These are phyloP conservation scores for Bombus superbus DNA, from an alignment of 1,140 invertebrate genomes.

Conservation along the genomic window DNA sequence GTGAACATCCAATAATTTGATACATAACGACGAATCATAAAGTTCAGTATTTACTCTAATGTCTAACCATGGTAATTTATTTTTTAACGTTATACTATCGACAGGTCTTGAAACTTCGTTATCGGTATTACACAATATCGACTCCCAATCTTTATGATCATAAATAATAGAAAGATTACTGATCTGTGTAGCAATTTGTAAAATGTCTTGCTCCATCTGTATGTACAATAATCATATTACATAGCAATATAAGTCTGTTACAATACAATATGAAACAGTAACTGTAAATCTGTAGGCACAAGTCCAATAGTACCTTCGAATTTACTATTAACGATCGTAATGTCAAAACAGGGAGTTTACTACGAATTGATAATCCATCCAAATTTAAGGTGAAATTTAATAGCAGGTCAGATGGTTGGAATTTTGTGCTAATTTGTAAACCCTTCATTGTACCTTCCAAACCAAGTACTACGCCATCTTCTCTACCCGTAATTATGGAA, in stretches of 20 bases:
- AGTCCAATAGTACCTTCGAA: slow-evolving; percentile 85
- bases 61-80: slow-evolving; percentile 73
- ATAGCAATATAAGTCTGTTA: not conserved
- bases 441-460: slow-evolving; percentile 80
- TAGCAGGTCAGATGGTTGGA: slow-evolving; percentile 82
- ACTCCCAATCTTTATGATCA: slow-evolving; percentile 85
- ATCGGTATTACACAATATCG: slow-evolving; percentile 68
- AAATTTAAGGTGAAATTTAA: slow-evolving; percentile 87
- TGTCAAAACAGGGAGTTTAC: slow-evolving; percentile 85
- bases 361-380: slow-evolving; percentile 86
- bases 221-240: slow-evolving; percentile 28
- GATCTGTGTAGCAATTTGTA: slow-evolving; percentile 87
- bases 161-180: slow-evolving; percentile 88
- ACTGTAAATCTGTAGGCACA: no score
- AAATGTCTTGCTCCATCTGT: slow-evolving; percentile 87
- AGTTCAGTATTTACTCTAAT: slow-evolving; percentile 77
- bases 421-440: slow-evolving; percentile 83
- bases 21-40: slow-evolving; percentile 75
- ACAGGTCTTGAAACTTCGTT: slow-evolving; percentile 72
- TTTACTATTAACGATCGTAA: slow-evolving; percentile 88
- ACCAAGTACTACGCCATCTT: slow-evolving; percentile 83
- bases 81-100: slow-evolving; percentile 65
- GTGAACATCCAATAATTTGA: slow-evolving; percentile 78
- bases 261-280: not conserved
- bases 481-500: slow-evolving; percentile 86